Evolutionary conservation across 2,797 vertebrate species (phyloP).

Genomic region (Lacerta bilineata): DNA sequence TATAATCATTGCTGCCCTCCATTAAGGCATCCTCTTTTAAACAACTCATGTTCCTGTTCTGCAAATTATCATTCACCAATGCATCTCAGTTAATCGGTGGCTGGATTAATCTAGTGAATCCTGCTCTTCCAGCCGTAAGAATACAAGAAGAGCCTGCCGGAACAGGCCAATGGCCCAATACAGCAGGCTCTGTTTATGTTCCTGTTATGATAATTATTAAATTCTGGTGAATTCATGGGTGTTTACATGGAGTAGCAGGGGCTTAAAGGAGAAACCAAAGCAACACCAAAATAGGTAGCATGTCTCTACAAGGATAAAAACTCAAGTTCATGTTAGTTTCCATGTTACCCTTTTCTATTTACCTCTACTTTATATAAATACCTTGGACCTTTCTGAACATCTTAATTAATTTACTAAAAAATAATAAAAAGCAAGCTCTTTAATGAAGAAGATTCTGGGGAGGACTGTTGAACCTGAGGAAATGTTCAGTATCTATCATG

Average conservation of each 20-base stretch:
- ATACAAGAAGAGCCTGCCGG: no score
- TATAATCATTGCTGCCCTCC: background rate
- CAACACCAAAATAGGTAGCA: background rate
- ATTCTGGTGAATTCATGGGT: background rate
- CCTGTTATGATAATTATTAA: no score
- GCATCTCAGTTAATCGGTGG: background rate
- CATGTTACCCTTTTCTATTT: background rate
- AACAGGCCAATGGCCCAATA: background rate
- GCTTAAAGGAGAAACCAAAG: background rate
- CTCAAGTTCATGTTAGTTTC: background rate
- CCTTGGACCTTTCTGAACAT: background rate
- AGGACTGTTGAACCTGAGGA: background rate
- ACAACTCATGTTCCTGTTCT: background rate
- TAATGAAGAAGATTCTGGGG: background rate
- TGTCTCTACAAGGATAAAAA: background rate
- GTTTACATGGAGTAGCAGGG: background rate
- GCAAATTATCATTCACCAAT: background rate
- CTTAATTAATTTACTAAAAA: constrained; percentile 4
- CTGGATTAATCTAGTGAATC: background rate
- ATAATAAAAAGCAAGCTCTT: background rate
- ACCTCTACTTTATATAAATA: background rate
- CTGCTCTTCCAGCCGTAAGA: background rate
- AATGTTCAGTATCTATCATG: background rate
- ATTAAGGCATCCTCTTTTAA: background rate
- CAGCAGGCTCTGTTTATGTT: no score